Conservation (phyloP, 2,113 vertebrate species). For the Perca schrenkii region DNA sequence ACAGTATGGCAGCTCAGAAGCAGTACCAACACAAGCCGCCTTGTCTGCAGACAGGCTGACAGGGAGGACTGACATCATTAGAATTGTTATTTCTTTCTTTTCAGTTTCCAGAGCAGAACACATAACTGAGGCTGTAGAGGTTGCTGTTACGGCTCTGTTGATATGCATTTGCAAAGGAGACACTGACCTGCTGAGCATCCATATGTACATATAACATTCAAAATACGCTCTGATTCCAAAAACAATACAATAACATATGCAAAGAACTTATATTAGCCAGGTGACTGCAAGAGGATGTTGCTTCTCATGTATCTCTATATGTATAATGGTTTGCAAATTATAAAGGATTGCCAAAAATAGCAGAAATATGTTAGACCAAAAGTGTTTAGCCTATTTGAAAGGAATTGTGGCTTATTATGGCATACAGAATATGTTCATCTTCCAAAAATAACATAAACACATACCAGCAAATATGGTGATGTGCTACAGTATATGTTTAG, state of each 20-base stretch:
- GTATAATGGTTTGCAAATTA: slow-evolving; percentile 49
- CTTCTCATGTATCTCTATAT: slow-evolving; percentile 22
- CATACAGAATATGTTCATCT: slow-evolving; percentile 6
- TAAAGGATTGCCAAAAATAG: slow-evolving; percentile 39
- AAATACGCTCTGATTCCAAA: slow-evolving; percentile 34
- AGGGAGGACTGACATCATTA: slow-evolving; percentile 63
- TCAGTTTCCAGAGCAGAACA: slow-evolving; percentile 50
- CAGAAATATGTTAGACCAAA: slow-evolving; percentile 17
- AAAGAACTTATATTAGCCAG: neutral
- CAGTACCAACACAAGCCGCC: slow-evolving; percentile 45
- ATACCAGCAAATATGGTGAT: slow-evolving; percentile 39
- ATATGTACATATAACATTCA: slow-evolving; percentile 6
- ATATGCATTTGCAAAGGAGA: slow-evolving; percentile 17
- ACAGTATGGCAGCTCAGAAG: slow-evolving; percentile 41
- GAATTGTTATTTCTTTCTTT: slow-evolving; percentile 47
- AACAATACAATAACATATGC: slow-evolving; percentile 12
- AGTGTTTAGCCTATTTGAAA: slow-evolving; percentile 17
- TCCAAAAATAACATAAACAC: slow-evolving; percentile 56
- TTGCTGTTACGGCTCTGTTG: slow-evolving; percentile 1
- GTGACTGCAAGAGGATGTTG: slow-evolving; percentile 18
- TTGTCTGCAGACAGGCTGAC: slow-evolving; percentile 54
- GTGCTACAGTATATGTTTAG: slow-evolving; percentile 33
- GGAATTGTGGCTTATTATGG: neutral
- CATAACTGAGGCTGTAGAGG: slow-evolving; percentile 10
- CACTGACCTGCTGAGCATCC: slow-evolving; percentile 25